phyloP scores from a whole-genome alignment of 2,888 invertebrate genomes.

The Diloba caeruleocephala region DNA sequence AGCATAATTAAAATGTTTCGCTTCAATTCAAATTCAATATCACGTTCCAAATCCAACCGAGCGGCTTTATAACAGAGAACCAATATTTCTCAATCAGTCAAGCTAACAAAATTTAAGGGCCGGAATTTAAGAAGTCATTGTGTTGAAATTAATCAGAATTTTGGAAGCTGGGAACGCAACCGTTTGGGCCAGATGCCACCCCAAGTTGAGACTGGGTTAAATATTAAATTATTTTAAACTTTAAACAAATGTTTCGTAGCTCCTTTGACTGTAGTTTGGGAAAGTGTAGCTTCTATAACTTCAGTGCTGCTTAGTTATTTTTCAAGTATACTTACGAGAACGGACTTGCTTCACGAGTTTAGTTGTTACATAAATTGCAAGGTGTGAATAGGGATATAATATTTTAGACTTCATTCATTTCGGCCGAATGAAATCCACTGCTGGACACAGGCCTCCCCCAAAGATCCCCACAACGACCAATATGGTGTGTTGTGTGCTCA shows the following conservation, averaged over 20 bases:
- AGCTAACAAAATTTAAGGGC: constrained; percentile 23
- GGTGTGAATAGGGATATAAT: background rate
- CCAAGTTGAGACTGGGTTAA: constrained; percentile 32
- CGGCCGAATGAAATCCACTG: no score
- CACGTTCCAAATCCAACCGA: constrained; percentile 1
- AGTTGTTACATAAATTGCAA: background rate
- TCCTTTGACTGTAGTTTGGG: constrained; percentile 23
- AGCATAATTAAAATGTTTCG: constrained; percentile 6
- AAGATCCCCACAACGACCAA: no score
- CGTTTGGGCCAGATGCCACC: constrained; percentile 42
- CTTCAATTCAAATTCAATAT: constrained; percentile 1
- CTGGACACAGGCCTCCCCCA: no score
- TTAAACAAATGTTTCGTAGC: constrained; percentile 19
- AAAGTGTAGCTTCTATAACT: constrained; percentile 27
- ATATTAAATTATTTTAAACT: constrained; percentile 40
- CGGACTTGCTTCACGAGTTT: no score
- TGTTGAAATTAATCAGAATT: constrained; percentile 53
- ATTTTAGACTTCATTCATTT: no score
- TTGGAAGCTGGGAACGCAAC: constrained; percentile 10
- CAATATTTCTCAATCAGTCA: constrained; percentile 36
- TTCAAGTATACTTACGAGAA: background rate
- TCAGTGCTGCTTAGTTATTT: constrained; percentile 8
- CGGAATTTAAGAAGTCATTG: constrained; percentile 32
- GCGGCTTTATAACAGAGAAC: background rate
- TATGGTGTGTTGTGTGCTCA: no score